Conservation (phyloP, 2,113 vertebrate genomes). For the Nibea coibor region DNA sequence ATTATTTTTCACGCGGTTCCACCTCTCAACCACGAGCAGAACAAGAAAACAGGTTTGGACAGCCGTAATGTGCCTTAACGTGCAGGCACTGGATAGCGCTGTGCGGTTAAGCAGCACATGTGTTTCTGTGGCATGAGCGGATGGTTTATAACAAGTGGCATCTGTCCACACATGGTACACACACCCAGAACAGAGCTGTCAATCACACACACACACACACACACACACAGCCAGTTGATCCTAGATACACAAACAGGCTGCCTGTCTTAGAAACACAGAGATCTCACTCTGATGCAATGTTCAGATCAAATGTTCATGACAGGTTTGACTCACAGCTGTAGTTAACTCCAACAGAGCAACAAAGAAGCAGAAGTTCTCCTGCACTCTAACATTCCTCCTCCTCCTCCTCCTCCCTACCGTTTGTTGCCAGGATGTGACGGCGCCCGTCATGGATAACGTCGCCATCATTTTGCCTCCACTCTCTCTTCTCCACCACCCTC, state of each 20-base stretch:
- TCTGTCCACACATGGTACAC: constrained; percentile 16
- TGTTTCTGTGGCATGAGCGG: not conserved
- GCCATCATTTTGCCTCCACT: constrained; percentile 82
- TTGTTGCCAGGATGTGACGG: constrained; percentile 74
- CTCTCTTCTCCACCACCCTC: constrained; percentile 17
- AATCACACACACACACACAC: constrained; percentile 11
- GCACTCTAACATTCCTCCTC: not conserved
- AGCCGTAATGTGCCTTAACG: constrained; percentile 2
- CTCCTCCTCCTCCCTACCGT: constrained; percentile 78
- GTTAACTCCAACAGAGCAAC: not conserved
- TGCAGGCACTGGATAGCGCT: not conserved
- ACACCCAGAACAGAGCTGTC: constrained; percentile 40
- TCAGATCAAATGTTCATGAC: not conserved
- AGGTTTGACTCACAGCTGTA: not conserved
- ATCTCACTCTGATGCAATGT: constrained; percentile 24
- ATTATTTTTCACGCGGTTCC: constrained; percentile 35
- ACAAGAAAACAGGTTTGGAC: constrained; percentile 29
- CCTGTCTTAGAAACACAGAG: constrained; percentile 35
- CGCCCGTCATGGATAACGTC: constrained; percentile 80
- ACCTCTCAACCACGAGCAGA: constrained; percentile 2
- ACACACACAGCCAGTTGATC: constrained; percentile 18
- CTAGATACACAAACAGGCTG: constrained; percentile 35
- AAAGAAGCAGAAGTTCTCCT: not conserved
- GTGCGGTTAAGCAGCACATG: not conserved
- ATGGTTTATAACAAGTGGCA: constrained; percentile 26